Evolutionary conservation across 1,140 invertebrate genomes (phyloP).

Genomic region (Drosophila pseudoananassae): DNA sequence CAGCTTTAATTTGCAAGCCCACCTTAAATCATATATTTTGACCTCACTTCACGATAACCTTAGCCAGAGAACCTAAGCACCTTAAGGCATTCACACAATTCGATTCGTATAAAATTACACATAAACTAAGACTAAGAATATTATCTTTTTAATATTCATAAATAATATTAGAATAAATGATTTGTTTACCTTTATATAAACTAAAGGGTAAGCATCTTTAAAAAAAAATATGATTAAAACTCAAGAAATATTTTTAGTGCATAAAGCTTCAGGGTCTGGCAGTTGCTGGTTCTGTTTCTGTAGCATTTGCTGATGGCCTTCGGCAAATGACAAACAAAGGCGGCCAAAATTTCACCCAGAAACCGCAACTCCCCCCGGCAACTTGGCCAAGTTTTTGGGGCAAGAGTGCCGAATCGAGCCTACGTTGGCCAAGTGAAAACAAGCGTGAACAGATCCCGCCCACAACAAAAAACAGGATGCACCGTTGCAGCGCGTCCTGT

Average conservation of each 20-base stretch:
- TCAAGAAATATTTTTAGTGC: not conserved
- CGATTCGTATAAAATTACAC: not conserved
- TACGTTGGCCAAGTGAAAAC: conserved; percentile 55
- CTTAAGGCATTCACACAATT: not conserved
- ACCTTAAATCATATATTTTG: conserved; percentile 36
- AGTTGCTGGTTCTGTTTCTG: conserved; percentile 12
- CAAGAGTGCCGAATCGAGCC: conserved; percentile 1
- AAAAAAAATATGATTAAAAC: not conserved
- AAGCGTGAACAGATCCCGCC: conserved; percentile 67
- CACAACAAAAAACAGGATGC: conserved; percentile 67
- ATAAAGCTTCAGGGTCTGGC: conserved; percentile 8
- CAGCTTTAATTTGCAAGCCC: not conserved
- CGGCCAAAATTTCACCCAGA: conserved; percentile 22
- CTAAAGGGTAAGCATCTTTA: no score
- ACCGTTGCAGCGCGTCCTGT: conserved; percentile 60
- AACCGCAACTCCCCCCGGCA: conserved; percentile 32
- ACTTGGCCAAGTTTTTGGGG: conserved; percentile 28
- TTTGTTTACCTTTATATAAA: no score
- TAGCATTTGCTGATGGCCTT: conserved; percentile 11
- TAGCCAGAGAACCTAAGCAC: conserved; percentile 41
- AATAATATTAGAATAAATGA: no score
- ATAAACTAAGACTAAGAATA: not conserved
- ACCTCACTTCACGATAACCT: conserved; percentile 48
- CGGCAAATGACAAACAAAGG: conserved; percentile 41
- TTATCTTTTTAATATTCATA: not conserved